Base-by-base conservation (phyloP, 1,140 invertebrate genomes). In the Zaprionus davidi region DNA sequence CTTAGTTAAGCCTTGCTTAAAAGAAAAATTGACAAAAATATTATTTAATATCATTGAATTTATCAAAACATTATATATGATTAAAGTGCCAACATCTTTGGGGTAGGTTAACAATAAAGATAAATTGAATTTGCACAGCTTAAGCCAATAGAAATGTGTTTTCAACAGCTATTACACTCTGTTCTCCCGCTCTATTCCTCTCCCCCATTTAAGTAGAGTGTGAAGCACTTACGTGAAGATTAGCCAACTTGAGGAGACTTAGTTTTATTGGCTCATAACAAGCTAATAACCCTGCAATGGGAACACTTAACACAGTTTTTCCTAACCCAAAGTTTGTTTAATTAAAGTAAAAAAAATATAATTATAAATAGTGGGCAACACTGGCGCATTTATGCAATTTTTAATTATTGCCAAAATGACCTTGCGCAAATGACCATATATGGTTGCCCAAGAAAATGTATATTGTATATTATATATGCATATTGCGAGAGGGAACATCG, bases 361-460 rank as follows among this genome's bases (percentile, higher is more conserved):
- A 38, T 62, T 69, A 38, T 62, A 38, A 53, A 62, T 69, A 58
- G 57, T 17, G 2, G 38, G 38, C 38, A 41, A 41, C 38, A 41
- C 38, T 41, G 41, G 7, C 44, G 57, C 34, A 46, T 74, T 58
- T 71, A 22, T 51, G 59, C 59, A 63, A 58, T 51, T 57, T 53
- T 57, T 46, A 63, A 34, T 58, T 60, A 58, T 36, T 34, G 15
- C 57, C 12, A 20, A 46, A 46, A 41, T 59, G 72, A 71, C 72
- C 66, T 74, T 74, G 72, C 49, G 49, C 36, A 63, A 74, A 67
- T 55, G 5, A 5, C n/a, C 34, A 55, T 13, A 49, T 34, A 58
- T 17, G n/a, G n/a, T 67, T 57, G 51, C 49, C 9, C 20, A 56
- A 53, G 28, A 65, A 41, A 28, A 56, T 22, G 5, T 53, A 11